phyloP scores from a whole-genome alignment of 2,888 invertebrate species.

The Netelia fuscicornis region DNA sequence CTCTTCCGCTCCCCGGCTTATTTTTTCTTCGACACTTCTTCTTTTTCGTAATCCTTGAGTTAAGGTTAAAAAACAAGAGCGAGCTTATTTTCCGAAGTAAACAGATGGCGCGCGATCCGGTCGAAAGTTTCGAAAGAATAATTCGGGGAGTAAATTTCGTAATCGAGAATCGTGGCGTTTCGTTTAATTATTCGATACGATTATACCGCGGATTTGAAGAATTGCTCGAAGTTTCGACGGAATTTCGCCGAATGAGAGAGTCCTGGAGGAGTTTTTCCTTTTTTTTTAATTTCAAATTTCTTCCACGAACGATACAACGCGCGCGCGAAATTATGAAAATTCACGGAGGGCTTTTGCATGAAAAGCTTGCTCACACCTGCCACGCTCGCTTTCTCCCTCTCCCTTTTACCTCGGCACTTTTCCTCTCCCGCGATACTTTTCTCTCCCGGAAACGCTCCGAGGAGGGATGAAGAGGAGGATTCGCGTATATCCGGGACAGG shows the following conservation, averaged over 20 bases:
- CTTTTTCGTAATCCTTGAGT: too few species aligned
- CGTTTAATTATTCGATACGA: too few species aligned
- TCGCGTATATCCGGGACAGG: slow-evolving; percentile 45
- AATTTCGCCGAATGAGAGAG: slow-evolving; percentile 1
- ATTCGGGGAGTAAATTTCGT: too few species aligned
- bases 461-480: background rate
- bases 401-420: slow-evolving; percentile 12
- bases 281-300: slow-evolving; percentile 60
- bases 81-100: too few species aligned
- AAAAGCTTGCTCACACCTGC: slow-evolving; percentile 54
- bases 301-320: slow-evolving; percentile 50
- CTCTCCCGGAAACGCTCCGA: slow-evolving; percentile 30
- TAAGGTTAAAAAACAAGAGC: too few species aligned
- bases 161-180: too few species aligned
- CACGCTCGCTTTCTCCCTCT: slow-evolving; percentile 20
- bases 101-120: too few species aligned
- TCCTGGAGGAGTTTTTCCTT: background rate
- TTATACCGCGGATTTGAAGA: too few species aligned
- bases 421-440: slow-evolving; percentile 31
- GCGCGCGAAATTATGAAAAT: slow-evolving; percentile 58
- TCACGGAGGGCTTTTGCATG: slow-evolving; percentile 1
- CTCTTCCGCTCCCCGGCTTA: background rate
- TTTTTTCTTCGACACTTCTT: slow-evolving; percentile 7
- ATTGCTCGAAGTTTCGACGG: background rate
- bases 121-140: too few species aligned